Conservation (phyloP, 2,797 vertebrate species). For the Acrocephalus scirpaceus region DNA sequence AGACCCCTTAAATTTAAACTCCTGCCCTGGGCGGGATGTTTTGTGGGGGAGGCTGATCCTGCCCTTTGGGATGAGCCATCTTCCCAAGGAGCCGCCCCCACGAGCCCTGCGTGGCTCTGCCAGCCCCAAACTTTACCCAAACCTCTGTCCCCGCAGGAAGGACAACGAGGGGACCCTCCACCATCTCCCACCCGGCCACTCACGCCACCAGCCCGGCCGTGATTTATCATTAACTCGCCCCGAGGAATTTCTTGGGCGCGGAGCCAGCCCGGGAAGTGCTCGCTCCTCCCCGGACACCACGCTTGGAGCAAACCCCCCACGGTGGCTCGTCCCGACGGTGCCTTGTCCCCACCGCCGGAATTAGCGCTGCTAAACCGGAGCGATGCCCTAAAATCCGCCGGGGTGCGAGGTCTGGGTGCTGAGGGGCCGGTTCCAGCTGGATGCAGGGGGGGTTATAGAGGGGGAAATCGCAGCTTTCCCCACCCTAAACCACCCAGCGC, state of each 20-base stretch:
- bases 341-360: background rate
- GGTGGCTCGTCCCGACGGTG: background rate
- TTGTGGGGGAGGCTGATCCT: background rate
- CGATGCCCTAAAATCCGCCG: accelerated
- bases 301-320: accelerated
- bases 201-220: accelerated
- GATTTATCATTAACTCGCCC: slow-evolving; percentile 44
- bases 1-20: accelerated
- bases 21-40: background rate
- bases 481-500: background rate
- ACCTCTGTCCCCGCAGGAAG: background rate
- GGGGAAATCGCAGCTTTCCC: background rate
- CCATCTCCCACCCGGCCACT: background rate
- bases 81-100: accelerated
- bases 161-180: accelerated
- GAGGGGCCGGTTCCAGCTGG: background rate
- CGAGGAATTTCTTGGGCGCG: background rate
- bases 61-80: background rate
- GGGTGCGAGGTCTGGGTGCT: background rate
- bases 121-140: background rate
- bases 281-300: background rate
- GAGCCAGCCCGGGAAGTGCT: background rate
- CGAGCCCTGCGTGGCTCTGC: background rate
- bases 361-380: accelerated
- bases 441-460: background rate